Base-by-base conservation (phyloP, 1,140 invertebrate genomes). In the Aphelinus certus region DNA sequence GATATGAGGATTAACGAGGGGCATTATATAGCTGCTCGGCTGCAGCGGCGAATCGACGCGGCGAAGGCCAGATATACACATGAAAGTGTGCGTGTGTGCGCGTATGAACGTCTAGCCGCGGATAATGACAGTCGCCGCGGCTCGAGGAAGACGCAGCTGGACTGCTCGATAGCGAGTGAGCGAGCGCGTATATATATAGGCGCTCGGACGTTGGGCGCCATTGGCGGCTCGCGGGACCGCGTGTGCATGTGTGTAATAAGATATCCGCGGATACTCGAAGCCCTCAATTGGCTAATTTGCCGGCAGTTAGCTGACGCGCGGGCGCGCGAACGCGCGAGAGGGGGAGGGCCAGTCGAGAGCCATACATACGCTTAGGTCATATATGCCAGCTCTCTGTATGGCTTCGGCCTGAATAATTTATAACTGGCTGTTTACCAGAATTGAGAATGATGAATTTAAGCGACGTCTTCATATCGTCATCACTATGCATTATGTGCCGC, bases 181-280 rank as follows among this genome's bases (percentile, higher is more conserved):
- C 6, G 45, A 26, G 45, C 6, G 7, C 1, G 48, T 49, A 26
- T 2, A 64, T 6, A n/a, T 49, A 49, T 43, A 4, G 51, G 42
- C 1, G 65, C 47, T 9, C 63, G 63, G 80, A 81, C 81, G 78
- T 81, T 83, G 83, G 83, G 84, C 85, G 85, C 85, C 81, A 86
- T 84, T 83, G 78, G 79, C 78, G 79, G 81, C 26, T 26, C 26
- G 26, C 26, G 26, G 26, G 26, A 26, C 26, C 26, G 26, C 26
- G 26, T 26, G 26, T 26, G 26, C 26, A 26, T 82, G 81, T 80
- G 80, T 87, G 86, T 87, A 88, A 88, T 88, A 87, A 87, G 87
- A 88, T 88, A 88, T 88, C 87, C 86, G 87, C 87, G 87, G 87
- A 88, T 86, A 88, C 86, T 88, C 87, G 86, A 88, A 87, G 87